These are phyloP conservation scores for Morpho helenor DNA, from an alignment of 2,888 invertebrate species.

Conservation along the genomic window DNA sequence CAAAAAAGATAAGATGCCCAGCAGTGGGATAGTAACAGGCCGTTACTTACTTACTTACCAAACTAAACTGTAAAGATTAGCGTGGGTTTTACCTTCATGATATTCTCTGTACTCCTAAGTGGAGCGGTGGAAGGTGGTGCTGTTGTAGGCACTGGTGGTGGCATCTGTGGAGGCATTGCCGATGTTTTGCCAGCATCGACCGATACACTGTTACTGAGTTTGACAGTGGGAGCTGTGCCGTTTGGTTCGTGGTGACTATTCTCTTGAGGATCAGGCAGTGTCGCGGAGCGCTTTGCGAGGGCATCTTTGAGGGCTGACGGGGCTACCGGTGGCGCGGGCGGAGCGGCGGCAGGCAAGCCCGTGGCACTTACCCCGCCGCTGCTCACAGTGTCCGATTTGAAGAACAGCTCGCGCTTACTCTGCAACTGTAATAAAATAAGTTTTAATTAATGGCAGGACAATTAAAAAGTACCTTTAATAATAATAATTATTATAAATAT, in stretches of 20 bases:
- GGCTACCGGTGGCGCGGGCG: conserved; percentile 66
- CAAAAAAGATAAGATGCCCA: too few species aligned
- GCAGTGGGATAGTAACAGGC: too few species aligned
- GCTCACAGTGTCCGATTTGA: conserved; percentile 84
- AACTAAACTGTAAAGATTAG: too few species aligned
- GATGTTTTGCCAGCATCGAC: conserved; percentile 61
- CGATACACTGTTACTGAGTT: conserved; percentile 66
- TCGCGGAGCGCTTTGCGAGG: conserved; percentile 65
- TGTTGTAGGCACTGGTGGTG: conserved; percentile 65
- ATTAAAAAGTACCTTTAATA: too few species aligned
- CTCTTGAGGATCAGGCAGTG: conserved; percentile 64
- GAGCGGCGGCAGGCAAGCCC: conserved; percentile 59
- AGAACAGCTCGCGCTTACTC: conserved; percentile 92
- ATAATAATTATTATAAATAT: too few species aligned
- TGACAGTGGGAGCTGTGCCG: conserved; percentile 48
- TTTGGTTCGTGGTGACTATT: conserved; percentile 75
- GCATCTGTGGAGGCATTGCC: conserved; percentile 63
- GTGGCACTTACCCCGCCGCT: conserved; percentile 66
- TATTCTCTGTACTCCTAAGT: conserved; percentile 68
- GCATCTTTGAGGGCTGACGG: conserved; percentile 75
- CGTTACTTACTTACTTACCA: too few species aligned
- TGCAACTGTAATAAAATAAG: conserved; percentile 81
- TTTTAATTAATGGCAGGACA: too few species aligned
- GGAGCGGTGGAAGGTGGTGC: conserved; percentile 51
- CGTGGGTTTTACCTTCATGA: conserved; percentile 54